These are phyloP conservation scores for Macrocentrus cingulum DNA, from an alignment of 1,140 invertebrate genomes.

Conservation along the genomic window DNA sequence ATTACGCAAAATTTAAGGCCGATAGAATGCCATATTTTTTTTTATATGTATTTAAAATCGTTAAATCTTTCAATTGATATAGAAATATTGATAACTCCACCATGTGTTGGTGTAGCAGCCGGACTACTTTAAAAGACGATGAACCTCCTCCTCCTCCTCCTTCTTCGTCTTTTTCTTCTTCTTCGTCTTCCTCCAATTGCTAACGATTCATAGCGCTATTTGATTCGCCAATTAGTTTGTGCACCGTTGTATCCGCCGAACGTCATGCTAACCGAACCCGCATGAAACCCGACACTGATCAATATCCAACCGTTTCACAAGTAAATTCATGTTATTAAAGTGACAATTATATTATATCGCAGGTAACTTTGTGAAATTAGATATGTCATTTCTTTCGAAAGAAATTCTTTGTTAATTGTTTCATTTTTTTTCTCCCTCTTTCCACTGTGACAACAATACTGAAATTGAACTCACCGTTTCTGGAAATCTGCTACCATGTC, in stretches of 20 bases:
- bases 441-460: constrained; percentile 7
- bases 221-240: constrained; percentile 39
- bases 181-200: not conserved
- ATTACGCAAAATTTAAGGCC: too few species aligned
- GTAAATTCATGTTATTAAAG: constrained; percentile 13
- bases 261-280: constrained; percentile 33
- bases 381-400: not conserved
- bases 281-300: constrained; percentile 19
- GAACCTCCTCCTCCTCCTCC: not conserved
- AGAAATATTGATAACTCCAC: too few species aligned
- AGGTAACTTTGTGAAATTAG: constrained; percentile 3
- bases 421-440: too few species aligned
- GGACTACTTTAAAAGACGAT: not conserved
- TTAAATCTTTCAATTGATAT: too few species aligned
- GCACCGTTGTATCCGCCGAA: constrained; percentile 29
- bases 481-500: constrained; percentile 95
- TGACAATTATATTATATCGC: constrained; percentile 7
- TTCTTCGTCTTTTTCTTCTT: too few species aligned
- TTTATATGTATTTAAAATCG: too few species aligned
- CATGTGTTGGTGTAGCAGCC: too few species aligned
- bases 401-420: too few species aligned
- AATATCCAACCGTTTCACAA: constrained; percentile 12
- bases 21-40: too few species aligned
- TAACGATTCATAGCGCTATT: constrained; percentile 5
- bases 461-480: constrained; percentile 58